phyloP scores from a whole-genome alignment of 1,140 invertebrate genomes.

The Drosophila bocqueti region DNA sequence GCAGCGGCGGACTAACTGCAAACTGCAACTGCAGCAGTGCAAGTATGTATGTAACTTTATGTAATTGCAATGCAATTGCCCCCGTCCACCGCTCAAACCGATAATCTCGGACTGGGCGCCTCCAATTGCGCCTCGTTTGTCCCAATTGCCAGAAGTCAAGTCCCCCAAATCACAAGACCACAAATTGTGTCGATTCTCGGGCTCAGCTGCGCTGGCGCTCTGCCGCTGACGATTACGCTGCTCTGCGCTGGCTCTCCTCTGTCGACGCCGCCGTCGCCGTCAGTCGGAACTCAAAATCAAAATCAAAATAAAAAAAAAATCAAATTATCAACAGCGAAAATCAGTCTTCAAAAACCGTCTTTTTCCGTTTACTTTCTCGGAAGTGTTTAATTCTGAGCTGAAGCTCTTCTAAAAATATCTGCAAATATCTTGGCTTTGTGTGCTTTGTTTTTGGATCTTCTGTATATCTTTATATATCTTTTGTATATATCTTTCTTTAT shows the following conservation, averaged over 20 bases:
- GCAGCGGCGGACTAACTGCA: constrained; percentile 4
- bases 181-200: constrained; percentile 19
- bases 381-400: background rate
- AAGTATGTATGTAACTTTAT: constrained; percentile 73
- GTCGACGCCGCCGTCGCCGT: background rate
- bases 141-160: constrained; percentile 27
- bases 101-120: constrained; percentile 62
- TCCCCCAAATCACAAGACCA: constrained; percentile 29
- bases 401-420: background rate
- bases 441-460: constrained; percentile 7
- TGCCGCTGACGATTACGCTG: constrained; percentile 8
- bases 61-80: constrained; percentile 73
- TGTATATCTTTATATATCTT: background rate
- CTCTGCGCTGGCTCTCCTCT: background rate
- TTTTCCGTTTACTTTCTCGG: no score
- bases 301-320: background rate
- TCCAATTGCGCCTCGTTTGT: constrained; percentile 62
- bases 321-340: constrained; percentile 7
- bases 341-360: background rate
- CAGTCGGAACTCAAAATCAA: constrained; percentile 3
- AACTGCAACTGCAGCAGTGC: constrained; percentile 53
- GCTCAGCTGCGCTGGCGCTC: constrained; percentile 52
- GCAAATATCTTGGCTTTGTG: constrained; percentile 6
- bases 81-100: background rate
- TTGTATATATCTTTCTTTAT: background rate